These are phyloP conservation scores for Halcyon smyrnensis DNA, from an alignment of 2,797 vertebrate species.

Conservation along the genomic window DNA sequence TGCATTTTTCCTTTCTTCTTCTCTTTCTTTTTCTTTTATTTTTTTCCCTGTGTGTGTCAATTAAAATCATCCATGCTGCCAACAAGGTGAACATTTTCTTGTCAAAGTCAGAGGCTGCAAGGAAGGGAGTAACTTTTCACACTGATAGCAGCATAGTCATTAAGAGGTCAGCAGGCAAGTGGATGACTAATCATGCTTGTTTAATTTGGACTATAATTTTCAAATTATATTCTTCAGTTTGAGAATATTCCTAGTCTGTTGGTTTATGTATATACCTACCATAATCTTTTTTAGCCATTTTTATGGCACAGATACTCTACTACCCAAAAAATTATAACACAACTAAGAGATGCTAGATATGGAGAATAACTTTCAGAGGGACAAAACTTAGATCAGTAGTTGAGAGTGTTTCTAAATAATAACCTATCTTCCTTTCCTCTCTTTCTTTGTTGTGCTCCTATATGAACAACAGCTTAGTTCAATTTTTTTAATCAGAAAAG, in stretches of 20 bases:
- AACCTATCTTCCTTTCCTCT: background rate
- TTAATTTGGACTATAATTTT: background rate
- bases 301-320: background rate
- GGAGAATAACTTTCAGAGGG: background rate
- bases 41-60: background rate
- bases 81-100: background rate
- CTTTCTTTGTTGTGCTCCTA: background rate
- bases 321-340: background rate
- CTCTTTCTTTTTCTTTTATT: background rate
- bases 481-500: background rate
- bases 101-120: background rate
- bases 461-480: background rate
- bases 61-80: background rate
- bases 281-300: background rate
- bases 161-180: background rate
- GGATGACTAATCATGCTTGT: background rate
- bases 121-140: background rate
- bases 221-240: background rate
- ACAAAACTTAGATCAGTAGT: background rate
- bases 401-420: background rate
- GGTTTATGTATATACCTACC: background rate
- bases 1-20: background rate
- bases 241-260: background rate
- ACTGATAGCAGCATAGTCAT: background rate
- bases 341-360: background rate